Percentiles rank a stretch among this genome's conserved stretches.
Evolutionary conservation across 2,888 invertebrate species (phyloP).

Genomic region (Cosmia trapezina): DNA sequence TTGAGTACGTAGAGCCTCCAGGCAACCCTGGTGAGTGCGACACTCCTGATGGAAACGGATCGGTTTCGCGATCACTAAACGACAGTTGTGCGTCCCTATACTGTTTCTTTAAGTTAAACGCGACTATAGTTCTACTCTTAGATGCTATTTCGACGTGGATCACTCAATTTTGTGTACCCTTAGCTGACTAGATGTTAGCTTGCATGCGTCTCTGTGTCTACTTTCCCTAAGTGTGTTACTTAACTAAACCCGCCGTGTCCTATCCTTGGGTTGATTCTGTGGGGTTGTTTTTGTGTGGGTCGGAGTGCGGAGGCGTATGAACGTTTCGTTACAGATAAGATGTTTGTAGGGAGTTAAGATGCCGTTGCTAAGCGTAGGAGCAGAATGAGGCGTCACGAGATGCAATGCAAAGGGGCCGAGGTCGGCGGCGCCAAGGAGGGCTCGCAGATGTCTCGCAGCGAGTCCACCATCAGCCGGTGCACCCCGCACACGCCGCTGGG

Average conservation of each 20-base stretch:
- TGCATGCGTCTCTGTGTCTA: conserved; percentile 86
- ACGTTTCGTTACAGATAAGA: conserved; percentile 85
- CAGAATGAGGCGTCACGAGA: conserved; percentile 85
- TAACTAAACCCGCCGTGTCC: conserved; percentile 78
- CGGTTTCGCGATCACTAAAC: conserved; percentile 68
- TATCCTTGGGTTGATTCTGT: conserved; percentile 73
- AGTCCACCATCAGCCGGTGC: conserved; percentile 92
- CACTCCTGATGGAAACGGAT: conserved; percentile 54
- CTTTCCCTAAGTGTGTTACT: conserved; percentile 80
- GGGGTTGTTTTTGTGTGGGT: conserved; percentile 73
- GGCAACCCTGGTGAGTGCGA: conserved; percentile 81
- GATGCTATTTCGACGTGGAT: conserved; percentile 78
- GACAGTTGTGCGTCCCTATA: conserved; percentile 63
- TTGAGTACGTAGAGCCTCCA: conserved; percentile 75
- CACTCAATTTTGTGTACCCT: conserved; percentile 74
- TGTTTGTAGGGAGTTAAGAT: conserved; percentile 87
- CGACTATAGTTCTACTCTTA: conserved; percentile 81
- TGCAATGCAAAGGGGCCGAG: conserved; percentile 83
- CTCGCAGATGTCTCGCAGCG: conserved; percentile 93
- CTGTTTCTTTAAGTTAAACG: conserved; percentile 71
- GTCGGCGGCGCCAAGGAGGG: conserved; percentile 81
- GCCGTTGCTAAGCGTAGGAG: conserved; percentile 87
- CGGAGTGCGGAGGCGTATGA: conserved; percentile 79
- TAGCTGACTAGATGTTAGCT: conserved; percentile 85
- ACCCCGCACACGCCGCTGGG: conserved; percentile 88